Percentiles rank a stretch among this genome's conserved stretches.
Evolutionary conservation across 2,888 invertebrate genomes (phyloP).

Genomic region (Cryptocheilus praepositus): DNA sequence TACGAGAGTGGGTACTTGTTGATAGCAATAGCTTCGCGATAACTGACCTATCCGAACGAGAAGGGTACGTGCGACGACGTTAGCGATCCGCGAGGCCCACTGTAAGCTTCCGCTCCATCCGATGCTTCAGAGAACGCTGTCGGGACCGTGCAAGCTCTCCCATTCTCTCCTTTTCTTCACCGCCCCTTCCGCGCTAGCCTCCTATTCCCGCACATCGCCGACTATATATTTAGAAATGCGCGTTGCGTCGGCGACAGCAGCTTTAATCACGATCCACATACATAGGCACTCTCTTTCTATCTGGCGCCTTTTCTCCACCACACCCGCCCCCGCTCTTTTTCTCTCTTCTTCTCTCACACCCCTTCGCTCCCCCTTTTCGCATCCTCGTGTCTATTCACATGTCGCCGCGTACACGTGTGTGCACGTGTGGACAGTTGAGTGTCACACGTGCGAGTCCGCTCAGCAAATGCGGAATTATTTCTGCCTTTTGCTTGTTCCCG

Average conservation of each 20-base stretch:
- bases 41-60: slow-evolving; percentile 56
- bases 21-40: slow-evolving; percentile 43
- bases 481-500: slow-evolving; percentile 34
- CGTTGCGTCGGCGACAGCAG: slow-evolving; percentile 41
- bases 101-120: slow-evolving; percentile 42
- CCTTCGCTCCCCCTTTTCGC: slow-evolving; percentile 18
- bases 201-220: slow-evolving; percentile 53
- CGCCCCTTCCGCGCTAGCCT: slow-evolving; percentile 42
- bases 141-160: slow-evolving; percentile 34
- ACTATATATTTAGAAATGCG: slow-evolving; percentile 59
- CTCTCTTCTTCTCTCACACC: slow-evolving; percentile 13
- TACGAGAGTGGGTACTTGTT: slow-evolving; percentile 17
- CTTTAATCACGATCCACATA: slow-evolving; percentile 57
- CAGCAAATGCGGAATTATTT: slow-evolving; percentile 55
- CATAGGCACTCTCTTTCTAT: neutral
- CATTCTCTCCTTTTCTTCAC: slow-evolving; percentile 38
- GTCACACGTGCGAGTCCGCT: slow-evolving; percentile 43
- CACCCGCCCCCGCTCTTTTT: slow-evolving; percentile 1
- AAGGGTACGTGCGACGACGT: slow-evolving; percentile 34
- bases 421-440: slow-evolving; percentile 35
- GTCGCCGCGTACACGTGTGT: slow-evolving; percentile 27
- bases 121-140: neutral
- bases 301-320: slow-evolving; percentile 22
- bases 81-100: slow-evolving; percentile 53
- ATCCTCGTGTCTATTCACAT: slow-evolving; percentile 26